Conservation (phyloP, 1,140 invertebrate species). For the Cheumatopsyche charites region DNA sequence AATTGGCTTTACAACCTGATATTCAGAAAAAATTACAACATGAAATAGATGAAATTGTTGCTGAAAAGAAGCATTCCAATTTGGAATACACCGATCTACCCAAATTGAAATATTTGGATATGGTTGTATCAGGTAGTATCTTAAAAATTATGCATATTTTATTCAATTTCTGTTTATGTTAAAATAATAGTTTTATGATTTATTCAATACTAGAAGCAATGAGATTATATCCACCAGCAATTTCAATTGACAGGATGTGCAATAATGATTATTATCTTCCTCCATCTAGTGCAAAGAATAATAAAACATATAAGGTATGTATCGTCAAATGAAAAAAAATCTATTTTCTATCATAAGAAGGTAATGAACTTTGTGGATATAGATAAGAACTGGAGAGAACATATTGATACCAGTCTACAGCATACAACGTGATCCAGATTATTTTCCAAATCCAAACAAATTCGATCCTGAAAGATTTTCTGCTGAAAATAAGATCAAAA, state of each 20-base stretch:
- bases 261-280: constrained; percentile 7
- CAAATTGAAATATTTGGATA: constrained; percentile 56
- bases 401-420: constrained; percentile 48
- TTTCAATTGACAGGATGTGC: constrained; percentile 57
- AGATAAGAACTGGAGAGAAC: background rate
- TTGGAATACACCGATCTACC: background rate
- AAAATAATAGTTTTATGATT: too few relatives aligned
- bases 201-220: constrained; percentile 55
- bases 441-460: constrained; percentile 54
- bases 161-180: constrained; percentile 1
- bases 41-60: constrained; percentile 9
- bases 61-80: background rate
- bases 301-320: background rate
- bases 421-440: constrained; percentile 54
- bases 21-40: constrained; percentile 12
- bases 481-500: constrained; percentile 50
- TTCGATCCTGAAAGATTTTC: constrained; percentile 58
- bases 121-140: constrained; percentile 53
- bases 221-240: constrained; percentile 59
- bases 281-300: background rate
- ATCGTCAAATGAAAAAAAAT: too few relatives aligned
- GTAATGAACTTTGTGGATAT: too few relatives aligned
- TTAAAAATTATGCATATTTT: background rate
- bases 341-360: too few relatives aligned
- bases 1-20: background rate